Percentiles rank a stretch among this genome's conserved stretches.
phyloP scores from a whole-genome alignment of 1,140 invertebrate genomes.

The Scaptomyza pallida region DNA sequence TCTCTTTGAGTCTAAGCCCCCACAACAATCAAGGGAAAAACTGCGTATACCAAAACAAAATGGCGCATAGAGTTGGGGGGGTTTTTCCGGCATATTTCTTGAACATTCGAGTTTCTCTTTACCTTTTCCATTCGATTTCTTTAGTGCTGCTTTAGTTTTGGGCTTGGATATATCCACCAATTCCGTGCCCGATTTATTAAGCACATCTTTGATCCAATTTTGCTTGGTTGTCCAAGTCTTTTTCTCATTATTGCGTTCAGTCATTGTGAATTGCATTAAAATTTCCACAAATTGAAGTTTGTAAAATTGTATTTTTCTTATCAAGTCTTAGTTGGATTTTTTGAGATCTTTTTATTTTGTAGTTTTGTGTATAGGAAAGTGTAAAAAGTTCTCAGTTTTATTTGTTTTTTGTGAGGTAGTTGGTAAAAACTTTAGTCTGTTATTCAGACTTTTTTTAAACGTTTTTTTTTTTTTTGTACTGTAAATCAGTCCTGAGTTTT shows the following conservation, averaged over 20 bases:
- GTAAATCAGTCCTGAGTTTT: slow-evolving; percentile 58
- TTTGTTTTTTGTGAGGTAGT: slow-evolving; percentile 12
- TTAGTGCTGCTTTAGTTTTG: slow-evolving; percentile 47
- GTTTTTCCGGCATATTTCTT: slow-evolving; percentile 30
- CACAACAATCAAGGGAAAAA: slow-evolving; percentile 24
- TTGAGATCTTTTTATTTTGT: slow-evolving; percentile 46
- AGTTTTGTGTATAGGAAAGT: slow-evolving; percentile 2
- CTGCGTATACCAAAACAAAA: slow-evolving; percentile 76
- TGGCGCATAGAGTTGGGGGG: slow-evolving; percentile 46
- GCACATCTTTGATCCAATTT: slow-evolving; percentile 78
- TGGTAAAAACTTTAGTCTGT: slow-evolving; percentile 19
- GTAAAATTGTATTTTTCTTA: slow-evolving; percentile 29
- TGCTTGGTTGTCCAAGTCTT: slow-evolving; percentile 71
- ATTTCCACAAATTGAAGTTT: not conserved
- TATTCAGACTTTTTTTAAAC: slow-evolving; percentile 42
- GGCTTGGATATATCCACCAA: slow-evolving; percentile 66
- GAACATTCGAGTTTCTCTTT: slow-evolving; percentile 22
- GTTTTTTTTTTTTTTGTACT: slow-evolving; percentile 22
- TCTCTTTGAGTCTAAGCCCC: slow-evolving; percentile 20
- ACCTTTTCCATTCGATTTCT: slow-evolving; percentile 63
- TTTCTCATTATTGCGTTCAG: slow-evolving; percentile 59
- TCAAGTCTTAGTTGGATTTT: slow-evolving; percentile 1
- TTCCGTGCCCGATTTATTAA: slow-evolving; percentile 79
- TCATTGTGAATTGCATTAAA: slow-evolving; percentile 44
- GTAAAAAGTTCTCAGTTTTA: slow-evolving; percentile 11